These are phyloP conservation scores for Leguminivora glycinivorella DNA, from an alignment of 1,140 invertebrate genomes.

Conservation along the genomic window DNA sequence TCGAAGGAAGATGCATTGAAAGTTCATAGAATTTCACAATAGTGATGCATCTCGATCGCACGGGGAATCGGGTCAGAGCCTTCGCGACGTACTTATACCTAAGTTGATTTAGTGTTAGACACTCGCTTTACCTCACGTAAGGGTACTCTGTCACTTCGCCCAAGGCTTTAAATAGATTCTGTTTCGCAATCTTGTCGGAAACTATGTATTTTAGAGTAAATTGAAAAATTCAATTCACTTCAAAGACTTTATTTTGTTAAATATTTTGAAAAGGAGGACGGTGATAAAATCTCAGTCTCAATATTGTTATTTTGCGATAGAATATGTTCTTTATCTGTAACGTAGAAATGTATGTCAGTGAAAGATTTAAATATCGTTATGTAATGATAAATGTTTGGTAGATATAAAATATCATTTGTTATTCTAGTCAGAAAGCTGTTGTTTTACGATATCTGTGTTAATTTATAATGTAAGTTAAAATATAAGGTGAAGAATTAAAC, in stretches of 20 bases:
- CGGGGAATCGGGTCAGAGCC: background rate
- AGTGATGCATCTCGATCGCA: background rate
- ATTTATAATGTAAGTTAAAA: conserved; percentile 44
- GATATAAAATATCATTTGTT: conserved; percentile 55
- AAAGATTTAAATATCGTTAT: conserved; percentile 54
- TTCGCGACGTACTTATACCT: background rate
- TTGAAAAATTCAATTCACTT: background rate
- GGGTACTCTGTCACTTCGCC: conserved; percentile 14
- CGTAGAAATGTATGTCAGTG: conserved; percentile 32
- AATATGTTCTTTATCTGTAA: conserved; percentile 25
- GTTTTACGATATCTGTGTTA: conserved; percentile 60
- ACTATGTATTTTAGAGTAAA: conserved; percentile 19
- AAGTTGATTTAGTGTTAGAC: conserved; percentile 2
- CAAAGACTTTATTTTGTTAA: conserved; percentile 22
- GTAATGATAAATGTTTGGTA: conserved; percentile 53
- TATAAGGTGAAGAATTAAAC: conserved; percentile 40
- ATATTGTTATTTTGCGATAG: conserved; percentile 23
- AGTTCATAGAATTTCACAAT: background rate
- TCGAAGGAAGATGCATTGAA: background rate
- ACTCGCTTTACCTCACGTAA: conserved; percentile 17
- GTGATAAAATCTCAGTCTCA: conserved; percentile 22
- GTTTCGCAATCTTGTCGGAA: conserved; percentile 21
- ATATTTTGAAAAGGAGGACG: background rate
- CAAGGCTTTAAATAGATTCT: conserved; percentile 20
- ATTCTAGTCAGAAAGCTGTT: conserved; percentile 69